A percentile compares a stretch with the other conserved stretches of the same genome.
phyloP scores from a whole-genome alignment of 1,140 invertebrate species.

The Brachionus manjavacas region DNA sequence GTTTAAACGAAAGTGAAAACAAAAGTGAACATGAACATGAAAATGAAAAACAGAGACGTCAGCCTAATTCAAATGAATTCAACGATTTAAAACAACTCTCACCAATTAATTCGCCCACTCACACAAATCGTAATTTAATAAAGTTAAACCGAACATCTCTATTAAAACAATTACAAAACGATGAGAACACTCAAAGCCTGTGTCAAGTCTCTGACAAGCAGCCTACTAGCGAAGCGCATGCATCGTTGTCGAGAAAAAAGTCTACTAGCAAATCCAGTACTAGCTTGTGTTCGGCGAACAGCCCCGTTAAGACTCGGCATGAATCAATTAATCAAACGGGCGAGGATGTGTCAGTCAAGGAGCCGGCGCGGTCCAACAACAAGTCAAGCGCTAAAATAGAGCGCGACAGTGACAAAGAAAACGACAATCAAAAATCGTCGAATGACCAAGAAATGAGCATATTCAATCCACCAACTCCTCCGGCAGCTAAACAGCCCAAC shows the following conservation, averaged over 20 bases:
- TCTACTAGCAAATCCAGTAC: background rate
- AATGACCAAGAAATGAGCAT: background rate
- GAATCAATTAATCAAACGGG: background rate
- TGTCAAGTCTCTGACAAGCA: background rate
- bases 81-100: background rate
- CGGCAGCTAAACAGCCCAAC: background rate
- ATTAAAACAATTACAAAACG: background rate
- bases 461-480: conserved; percentile 1
- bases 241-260: background rate
- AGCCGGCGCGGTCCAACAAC: background rate
- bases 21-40: background rate
- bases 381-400: background rate
- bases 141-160: background rate
- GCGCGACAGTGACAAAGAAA: background rate
- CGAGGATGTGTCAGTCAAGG: background rate
- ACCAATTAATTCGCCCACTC: background rate
- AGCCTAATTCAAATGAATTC: background rate
- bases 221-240: background rate
- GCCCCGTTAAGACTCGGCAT: background rate
- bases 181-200: background rate
- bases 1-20: no score
- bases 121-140: background rate
- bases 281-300: background rate
- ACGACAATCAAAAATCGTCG: background rate
- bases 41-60: conserved; percentile 21